phyloP scores from a whole-genome alignment of 2,113 vertebrate genomes.

The Pelvicachromis taeniatus region DNA sequence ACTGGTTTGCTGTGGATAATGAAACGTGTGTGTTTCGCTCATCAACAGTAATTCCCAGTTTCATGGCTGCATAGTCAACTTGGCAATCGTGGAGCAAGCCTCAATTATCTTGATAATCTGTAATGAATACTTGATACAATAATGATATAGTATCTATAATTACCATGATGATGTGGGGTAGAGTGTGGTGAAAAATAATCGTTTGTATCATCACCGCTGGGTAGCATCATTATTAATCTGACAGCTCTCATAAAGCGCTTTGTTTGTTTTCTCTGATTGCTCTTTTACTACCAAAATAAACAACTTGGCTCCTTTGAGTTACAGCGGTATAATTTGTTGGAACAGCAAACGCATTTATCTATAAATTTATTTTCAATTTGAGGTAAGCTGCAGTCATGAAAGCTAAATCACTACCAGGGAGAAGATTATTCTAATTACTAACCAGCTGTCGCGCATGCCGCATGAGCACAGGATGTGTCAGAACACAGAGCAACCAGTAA shows the following conservation, averaged over 20 bases:
- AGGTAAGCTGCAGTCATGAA: slow-evolving; percentile 72
- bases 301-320: slow-evolving; percentile 70
- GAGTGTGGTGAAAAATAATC: slow-evolving; percentile 57
- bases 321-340: slow-evolving; percentile 69
- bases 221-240: slow-evolving; percentile 70
- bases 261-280: slow-evolving; percentile 69
- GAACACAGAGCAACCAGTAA: slow-evolving; percentile 63
- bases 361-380: slow-evolving; percentile 79
- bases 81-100: slow-evolving; percentile 51
- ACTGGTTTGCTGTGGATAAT: not conserved
- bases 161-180: slow-evolving; percentile 66
- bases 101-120: slow-evolving; percentile 71
- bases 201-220: slow-evolving; percentile 62
- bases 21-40: not conserved
- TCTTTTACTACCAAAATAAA: slow-evolving; percentile 74
- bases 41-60: slow-evolving; percentile 30
- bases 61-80: slow-evolving; percentile 37
- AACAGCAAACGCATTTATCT: slow-evolving; percentile 74
- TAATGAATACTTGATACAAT: slow-evolving; percentile 67
- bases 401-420: slow-evolving; percentile 73
- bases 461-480: slow-evolving; percentile 62
- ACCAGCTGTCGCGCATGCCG: slow-evolving; percentile 67
- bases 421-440: slow-evolving; percentile 79
- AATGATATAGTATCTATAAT: slow-evolving; percentile 73
- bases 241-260: slow-evolving; percentile 58